Percentiles rank a stretch among this genome's conserved stretches.
Conservation (phyloP, 2,797 vertebrate genomes). For the Perodicticus potto region DNA sequence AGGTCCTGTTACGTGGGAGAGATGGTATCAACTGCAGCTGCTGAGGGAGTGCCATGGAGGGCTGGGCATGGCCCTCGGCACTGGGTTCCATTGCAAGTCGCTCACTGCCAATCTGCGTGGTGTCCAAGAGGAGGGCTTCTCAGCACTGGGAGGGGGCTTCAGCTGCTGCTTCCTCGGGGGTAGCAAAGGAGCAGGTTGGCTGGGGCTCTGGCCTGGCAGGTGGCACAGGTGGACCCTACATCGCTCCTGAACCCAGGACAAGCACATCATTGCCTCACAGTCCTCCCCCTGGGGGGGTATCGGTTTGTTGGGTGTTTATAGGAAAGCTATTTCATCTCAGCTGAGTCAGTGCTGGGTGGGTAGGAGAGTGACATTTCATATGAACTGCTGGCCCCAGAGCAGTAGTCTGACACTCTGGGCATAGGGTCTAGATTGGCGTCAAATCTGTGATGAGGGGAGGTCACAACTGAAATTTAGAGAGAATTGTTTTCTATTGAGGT, state of each 20-base stretch:
- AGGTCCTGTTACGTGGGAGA: not conserved
- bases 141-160: fast-evolving
- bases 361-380: not conserved
- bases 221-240: not conserved
- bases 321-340: not conserved
- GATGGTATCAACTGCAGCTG: not conserved
- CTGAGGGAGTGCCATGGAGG: not conserved
- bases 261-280: not conserved
- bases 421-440: not conserved
- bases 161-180: not conserved
- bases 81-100: not conserved
- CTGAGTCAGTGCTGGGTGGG: conserved; percentile 23
- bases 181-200: not conserved
- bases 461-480: not conserved
- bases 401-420: not conserved
- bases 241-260: not conserved
- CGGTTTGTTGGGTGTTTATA: conserved; percentile 4
- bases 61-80: not conserved
- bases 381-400: not conserved
- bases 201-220: too few species aligned
- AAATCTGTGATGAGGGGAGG: not conserved
- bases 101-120: not conserved
- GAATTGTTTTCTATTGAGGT: not conserved
- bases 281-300: not conserved
- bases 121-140: not conserved